Conservation (phyloP, 92 coral and sea anemone species). For the Pocillopora grandis region DNA sequence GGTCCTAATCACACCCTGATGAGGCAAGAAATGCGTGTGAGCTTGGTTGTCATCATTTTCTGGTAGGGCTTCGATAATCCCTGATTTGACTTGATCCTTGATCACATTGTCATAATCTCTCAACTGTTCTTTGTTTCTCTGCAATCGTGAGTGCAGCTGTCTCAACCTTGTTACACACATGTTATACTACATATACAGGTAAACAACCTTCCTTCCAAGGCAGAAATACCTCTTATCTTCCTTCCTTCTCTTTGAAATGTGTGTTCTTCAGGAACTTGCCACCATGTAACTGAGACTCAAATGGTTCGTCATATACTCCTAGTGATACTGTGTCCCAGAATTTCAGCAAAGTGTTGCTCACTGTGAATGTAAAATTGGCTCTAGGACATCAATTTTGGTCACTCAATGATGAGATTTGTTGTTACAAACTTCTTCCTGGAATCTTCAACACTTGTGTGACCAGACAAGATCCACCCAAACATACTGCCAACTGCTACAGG, state of each 20-base stretch:
- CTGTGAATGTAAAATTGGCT: background rate
- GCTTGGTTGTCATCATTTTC: slow-evolving; percentile 19
- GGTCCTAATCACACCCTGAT: slow-evolving; percentile 47
- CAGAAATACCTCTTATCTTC: slow-evolving; percentile 45
- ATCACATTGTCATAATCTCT: slow-evolving; percentile 50
- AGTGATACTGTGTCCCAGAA: slow-evolving; percentile 51
- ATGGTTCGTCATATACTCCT: slow-evolving; percentile 26
- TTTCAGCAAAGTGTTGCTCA: slow-evolving; percentile 37
- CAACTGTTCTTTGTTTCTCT: slow-evolving; percentile 47
- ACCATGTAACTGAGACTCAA: slow-evolving; percentile 9
- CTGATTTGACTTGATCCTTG: slow-evolving; percentile 49
- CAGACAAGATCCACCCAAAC: slow-evolving; percentile 35
- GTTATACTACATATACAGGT: slow-evolving; percentile 41
- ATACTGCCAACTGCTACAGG: slow-evolving; percentile 42
- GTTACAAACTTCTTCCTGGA: background rate
- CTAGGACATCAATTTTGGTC: slow-evolving; percentile 20
- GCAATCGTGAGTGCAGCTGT: slow-evolving; percentile 47
- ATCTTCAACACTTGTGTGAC: slow-evolving; percentile 13
- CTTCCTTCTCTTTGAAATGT: slow-evolving; percentile 21
- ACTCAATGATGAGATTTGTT: slow-evolving; percentile 10
- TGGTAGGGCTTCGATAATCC: slow-evolving; percentile 52
- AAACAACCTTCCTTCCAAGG: slow-evolving; percentile 46
- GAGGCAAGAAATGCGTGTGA: slow-evolving; percentile 43
- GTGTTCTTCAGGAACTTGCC: background rate
- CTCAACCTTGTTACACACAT: slow-evolving; percentile 50